phyloP scores from a whole-genome alignment of 2,113 vertebrate genomes.

The Semicossyphus pulcher region DNA sequence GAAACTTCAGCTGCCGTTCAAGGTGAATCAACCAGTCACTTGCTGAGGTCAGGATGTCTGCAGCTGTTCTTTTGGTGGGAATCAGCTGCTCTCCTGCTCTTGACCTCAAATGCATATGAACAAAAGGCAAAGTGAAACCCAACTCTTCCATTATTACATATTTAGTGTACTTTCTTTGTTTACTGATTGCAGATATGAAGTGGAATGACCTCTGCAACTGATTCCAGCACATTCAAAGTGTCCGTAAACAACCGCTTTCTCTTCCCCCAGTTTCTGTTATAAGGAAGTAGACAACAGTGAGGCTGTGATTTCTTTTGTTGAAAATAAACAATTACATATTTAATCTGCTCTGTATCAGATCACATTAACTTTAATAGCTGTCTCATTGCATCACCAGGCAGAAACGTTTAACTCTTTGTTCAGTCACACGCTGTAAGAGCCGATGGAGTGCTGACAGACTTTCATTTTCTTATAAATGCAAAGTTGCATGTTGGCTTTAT shows the following conservation, averaged over 20 bases:
- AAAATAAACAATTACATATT: background rate
- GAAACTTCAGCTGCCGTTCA: too few relatives aligned
- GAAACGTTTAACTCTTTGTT: background rate
- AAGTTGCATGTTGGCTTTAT: background rate
- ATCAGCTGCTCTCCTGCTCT: too few relatives aligned
- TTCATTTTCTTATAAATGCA: conserved; percentile 37
- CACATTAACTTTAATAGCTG: background rate
- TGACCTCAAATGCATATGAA: too few relatives aligned
- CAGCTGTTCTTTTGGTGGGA: too few relatives aligned
- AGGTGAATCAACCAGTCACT: too few relatives aligned
- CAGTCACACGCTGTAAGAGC: background rate
- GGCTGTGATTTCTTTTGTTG: background rate
- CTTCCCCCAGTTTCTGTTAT: conserved; percentile 20
- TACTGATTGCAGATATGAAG: background rate
- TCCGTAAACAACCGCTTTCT: conserved; percentile 14
- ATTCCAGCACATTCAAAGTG: background rate
- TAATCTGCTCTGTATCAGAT: background rate
- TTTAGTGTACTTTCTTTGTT: background rate
- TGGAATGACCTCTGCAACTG: background rate
- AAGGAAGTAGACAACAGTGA: background rate
- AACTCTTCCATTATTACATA: background rate
- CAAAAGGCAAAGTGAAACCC: background rate
- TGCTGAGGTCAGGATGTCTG: too few relatives aligned
- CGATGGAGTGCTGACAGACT: background rate
- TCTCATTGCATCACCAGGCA: background rate